Conservation (phyloP, 2,888 invertebrate species). For the Drosophila setosimentum region DNA sequence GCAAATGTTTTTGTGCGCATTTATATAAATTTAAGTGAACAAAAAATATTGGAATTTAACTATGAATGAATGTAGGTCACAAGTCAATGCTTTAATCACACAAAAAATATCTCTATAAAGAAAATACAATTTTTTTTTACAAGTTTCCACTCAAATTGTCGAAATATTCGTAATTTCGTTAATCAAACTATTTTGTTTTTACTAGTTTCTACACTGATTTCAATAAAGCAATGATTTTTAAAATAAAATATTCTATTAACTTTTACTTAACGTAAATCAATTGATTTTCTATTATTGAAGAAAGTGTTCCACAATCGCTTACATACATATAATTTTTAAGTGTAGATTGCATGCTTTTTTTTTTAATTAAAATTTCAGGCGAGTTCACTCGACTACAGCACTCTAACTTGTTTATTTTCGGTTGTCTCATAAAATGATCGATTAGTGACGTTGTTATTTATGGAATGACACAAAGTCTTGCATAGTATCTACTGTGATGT, state of each 20-base stretch:
- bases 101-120: not conserved
- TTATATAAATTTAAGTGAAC: slow-evolving; percentile 21
- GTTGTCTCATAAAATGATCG: slow-evolving; percentile 56
- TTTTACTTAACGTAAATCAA: no score
- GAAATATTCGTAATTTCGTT: not conserved
- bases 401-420: no score
- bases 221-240: not conserved
- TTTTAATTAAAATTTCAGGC: slow-evolving; percentile 14
- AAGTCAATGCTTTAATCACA: slow-evolving; percentile 29
- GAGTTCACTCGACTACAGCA: no score
- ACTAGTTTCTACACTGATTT: not conserved
- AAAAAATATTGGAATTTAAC: slow-evolving; percentile 15
- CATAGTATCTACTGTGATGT: slow-evolving; percentile 41
- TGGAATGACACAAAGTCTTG: slow-evolving; percentile 45
- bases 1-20: slow-evolving; percentile 33
- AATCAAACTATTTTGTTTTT: not conserved
- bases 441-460: slow-evolving; percentile 58
- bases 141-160: not conserved
- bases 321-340: not conserved
- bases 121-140: not conserved
- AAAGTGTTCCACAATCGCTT: not conserved
- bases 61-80: slow-evolving; percentile 38
- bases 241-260: not conserved
- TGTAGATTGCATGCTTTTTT: not conserved
- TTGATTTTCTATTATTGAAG: not conserved